These are phyloP conservation scores for Lepus americanus DNA, from an alignment of 2,113 vertebrate species.

Conservation along the genomic window DNA sequence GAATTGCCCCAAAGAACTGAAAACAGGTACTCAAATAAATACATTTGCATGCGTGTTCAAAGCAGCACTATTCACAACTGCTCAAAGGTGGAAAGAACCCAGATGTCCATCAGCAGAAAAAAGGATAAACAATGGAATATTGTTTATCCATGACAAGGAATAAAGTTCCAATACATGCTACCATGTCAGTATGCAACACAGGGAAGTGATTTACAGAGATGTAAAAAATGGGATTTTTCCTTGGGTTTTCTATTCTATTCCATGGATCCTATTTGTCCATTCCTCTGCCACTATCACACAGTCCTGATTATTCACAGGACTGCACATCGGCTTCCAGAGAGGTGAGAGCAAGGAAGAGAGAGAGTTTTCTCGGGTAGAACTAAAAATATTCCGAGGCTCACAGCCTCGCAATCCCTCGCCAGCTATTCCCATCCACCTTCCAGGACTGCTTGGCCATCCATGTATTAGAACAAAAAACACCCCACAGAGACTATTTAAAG, in stretches of 20 bases:
- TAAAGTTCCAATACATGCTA: not conserved
- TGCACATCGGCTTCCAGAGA: not conserved
- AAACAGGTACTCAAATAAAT: too few relatives aligned
- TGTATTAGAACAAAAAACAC: conserved; percentile 43
- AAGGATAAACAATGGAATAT: not conserved
- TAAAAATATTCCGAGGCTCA: not conserved
- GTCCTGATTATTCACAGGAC: not conserved
- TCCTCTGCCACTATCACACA: not conserved
- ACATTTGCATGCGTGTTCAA: too few relatives aligned
- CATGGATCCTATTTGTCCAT: not conserved
- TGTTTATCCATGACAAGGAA: not conserved
- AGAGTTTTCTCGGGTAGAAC: conserved; percentile 30
- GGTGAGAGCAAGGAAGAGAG: not conserved
- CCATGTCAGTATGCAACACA: not conserved
- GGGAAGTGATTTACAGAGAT: too few relatives aligned
- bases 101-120: not conserved
- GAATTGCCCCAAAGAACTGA: not conserved
- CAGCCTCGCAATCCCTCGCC: not conserved
- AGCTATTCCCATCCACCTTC: not conserved
- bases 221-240: not conserved
- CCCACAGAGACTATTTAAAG: not conserved
- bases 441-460: not conserved
- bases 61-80: not conserved
- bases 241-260: conserved; percentile 12
- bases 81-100: not conserved